phyloP scores from a whole-genome alignment of 2,888 invertebrate genomes.

The Cepaea hortensis region DNA sequence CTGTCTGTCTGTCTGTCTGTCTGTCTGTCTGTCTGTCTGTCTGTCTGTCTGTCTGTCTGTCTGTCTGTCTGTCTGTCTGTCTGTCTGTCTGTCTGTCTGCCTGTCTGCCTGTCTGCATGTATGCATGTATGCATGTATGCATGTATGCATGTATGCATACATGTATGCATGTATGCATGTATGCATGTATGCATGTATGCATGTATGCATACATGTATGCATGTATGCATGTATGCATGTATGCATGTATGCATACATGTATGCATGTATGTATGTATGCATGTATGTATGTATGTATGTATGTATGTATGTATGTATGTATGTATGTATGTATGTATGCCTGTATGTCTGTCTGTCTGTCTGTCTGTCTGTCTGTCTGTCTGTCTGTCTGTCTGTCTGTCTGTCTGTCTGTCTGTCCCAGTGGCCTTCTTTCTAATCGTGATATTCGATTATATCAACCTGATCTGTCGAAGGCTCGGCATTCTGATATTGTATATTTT shows the following conservation, averaged over 20 bases:
- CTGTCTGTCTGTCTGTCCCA: neutral
- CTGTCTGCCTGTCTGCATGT: constrained; percentile 24
- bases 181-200: no score
- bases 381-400: neutral
- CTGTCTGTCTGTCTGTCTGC: no score
- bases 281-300: neutral
- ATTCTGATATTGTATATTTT: no score
- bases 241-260: no score
- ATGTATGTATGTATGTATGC: neutral
- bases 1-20: no score
- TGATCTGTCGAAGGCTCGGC: no score
- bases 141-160: no score
- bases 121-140: neutral
- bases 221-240: no score
- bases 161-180: no score
- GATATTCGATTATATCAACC: neutral
- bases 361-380: neutral
- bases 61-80: neutral
- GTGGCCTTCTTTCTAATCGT: neutral
- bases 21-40: neutral
- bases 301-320: neutral
- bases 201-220: no score
- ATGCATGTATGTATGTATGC: no score
- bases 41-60: neutral
- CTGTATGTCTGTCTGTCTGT: neutral